These are phyloP conservation scores for Ictidomys tridecemlineatus DNA, from an alignment of 2,113 vertebrate species.

Conservation along the genomic window DNA sequence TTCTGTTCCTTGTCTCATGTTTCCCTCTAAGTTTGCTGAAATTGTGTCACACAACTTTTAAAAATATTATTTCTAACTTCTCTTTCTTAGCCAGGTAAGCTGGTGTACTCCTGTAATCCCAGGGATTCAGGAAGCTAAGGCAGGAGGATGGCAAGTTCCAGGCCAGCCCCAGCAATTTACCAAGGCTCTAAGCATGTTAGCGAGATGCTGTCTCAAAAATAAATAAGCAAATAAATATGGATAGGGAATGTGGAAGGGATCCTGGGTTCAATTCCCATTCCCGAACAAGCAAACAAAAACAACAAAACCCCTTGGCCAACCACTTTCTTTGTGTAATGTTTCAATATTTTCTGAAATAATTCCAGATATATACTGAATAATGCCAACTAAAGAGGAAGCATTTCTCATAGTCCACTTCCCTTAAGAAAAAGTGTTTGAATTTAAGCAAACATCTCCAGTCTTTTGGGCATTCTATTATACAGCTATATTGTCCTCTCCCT, in stretches of 20 bases:
- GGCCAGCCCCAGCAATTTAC: background rate
- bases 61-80: background rate
- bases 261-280: no score
- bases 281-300: no score
- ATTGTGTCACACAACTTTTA: background rate
- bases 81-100: background rate
- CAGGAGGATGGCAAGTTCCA: no score
- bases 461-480: background rate
- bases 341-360: background rate
- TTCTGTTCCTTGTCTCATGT: background rate
- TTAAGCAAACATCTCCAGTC: background rate
- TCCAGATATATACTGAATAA: no score
- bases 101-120: no score
- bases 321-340: background rate
- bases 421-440: background rate
- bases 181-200: no score
- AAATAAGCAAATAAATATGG: no score
- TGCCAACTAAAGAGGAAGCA: background rate
- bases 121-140: no score
- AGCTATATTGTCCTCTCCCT: background rate
- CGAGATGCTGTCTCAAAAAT: no score
- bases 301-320: no score
- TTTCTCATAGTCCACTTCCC: background rate
- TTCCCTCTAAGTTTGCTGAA: background rate
- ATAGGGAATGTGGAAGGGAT: no score